Base-by-base conservation (phyloP, 2,888 invertebrate species). In the Leptopterna dolabrata region DNA sequence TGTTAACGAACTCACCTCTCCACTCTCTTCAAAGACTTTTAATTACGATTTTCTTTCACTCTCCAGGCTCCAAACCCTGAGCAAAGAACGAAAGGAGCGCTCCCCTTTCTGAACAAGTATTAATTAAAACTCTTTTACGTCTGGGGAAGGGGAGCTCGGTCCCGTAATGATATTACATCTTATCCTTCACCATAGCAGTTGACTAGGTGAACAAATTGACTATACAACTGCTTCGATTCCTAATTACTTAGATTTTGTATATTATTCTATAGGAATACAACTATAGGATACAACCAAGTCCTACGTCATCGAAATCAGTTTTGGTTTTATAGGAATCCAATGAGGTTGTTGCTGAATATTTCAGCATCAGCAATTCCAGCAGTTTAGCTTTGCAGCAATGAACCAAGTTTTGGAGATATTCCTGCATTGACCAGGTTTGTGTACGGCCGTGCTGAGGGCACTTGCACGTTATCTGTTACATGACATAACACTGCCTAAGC, bases 111-210 rank as follows among this genome's bases (percentile, higher is more conserved):
- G 63, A 63, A 19, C 63, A 24, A 63, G 63, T 63, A 63, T 24
- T 63, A 63, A 63, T 63, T 63, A 63, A 63, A 63, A 63, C 63
- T 63, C 63, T 63, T 63, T 63, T 63, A 63, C 63, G 19, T 63
- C 63, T 27, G 27, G 24, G 24, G 63, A 19, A 63, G 63, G 63
- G 27, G 13, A 36, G 24, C 63, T 24, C 63, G 27, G 63, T 24
- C 2, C 24, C 19, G 63, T 63, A 63, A 63, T 27, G 63, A 63
- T 63, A 63, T 63, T 63, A 63, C 24, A 63, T 63, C 19, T 24
- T 9, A 63, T 24, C 63, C 27, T 24, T 1, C 16, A 1, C 51
- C 16, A 16, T 45, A 24, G 11, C 19, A 63, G 24, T 63, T 63
- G 24, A 63, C 63, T 36, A 36, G 36, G 36, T 36, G 36, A 7